phyloP scores from a whole-genome alignment of 2,113 vertebrate genomes.

The Pelobates fuscus region DNA sequence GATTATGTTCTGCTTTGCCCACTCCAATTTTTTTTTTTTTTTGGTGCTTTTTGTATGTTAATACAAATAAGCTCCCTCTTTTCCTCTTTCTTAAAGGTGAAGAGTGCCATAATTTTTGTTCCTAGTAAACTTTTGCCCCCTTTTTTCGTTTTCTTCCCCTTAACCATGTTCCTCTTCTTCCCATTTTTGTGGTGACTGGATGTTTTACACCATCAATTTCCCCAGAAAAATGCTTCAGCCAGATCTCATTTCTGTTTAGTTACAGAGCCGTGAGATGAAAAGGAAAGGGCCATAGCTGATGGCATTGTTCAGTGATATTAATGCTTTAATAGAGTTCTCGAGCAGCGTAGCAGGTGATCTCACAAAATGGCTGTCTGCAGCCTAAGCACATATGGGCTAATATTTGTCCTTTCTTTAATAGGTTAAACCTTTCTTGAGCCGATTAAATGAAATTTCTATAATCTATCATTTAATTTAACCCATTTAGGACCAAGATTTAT shows the following conservation, averaged over 20 bases:
- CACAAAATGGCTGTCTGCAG: conserved; percentile 1
- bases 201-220: conserved; percentile 39
- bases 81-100: too few species aligned
- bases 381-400: background rate
- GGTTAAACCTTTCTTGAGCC: too few species aligned
- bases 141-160: too few species aligned
- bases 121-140: too few species aligned
- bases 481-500: too few species aligned
- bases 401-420: background rate
- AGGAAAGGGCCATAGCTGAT: conserved; percentile 24
- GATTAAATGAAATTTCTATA: background rate
- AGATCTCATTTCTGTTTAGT: conserved; percentile 42
- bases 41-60: too few species aligned
- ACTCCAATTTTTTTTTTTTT: too few species aligned
- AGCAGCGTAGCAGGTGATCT: conserved; percentile 39
- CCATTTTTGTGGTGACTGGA: conserved; percentile 32
- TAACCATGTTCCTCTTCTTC: conserved; percentile 1
- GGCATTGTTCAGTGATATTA: conserved; percentile 32
- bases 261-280: conserved; percentile 38
- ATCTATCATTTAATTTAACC: too few species aligned
- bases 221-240: conserved; percentile 40
- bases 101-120: too few species aligned
- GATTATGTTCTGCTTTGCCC: too few species aligned
- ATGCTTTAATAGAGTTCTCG: conserved; percentile 35
- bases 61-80: too few species aligned